phyloP scores from a whole-genome alignment of 2,797 vertebrate genomes.

The Brotula barbata region DNA sequence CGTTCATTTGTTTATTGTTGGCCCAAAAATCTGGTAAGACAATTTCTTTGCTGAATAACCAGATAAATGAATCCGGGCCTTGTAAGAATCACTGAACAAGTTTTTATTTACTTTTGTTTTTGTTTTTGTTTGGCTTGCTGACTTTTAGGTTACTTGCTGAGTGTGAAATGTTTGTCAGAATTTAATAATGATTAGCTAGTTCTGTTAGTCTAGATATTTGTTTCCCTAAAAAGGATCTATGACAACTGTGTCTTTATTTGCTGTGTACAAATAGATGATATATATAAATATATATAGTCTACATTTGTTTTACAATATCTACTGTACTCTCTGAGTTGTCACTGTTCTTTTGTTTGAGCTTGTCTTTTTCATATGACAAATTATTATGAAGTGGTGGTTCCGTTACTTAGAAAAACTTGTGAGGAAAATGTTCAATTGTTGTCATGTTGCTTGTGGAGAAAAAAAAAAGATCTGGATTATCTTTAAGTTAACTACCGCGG shows the following conservation, averaged over 20 bases:
- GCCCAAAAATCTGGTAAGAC: slow-evolving; percentile 76
- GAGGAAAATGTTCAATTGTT: slow-evolving; percentile 99
- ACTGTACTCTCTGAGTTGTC: slow-evolving; percentile 97
- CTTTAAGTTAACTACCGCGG: slow-evolving; percentile 95
- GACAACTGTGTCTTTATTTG: slow-evolving; percentile 98
- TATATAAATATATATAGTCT: slow-evolving; percentile 95
- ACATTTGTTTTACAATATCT: slow-evolving; percentile 99
- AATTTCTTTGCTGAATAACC: slow-evolving; percentile 69
- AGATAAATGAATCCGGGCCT: slow-evolving; percentile 75
- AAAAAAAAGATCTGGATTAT: slow-evolving; percentile 84
- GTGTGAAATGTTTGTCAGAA: slow-evolving; percentile 99
- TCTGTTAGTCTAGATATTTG: slow-evolving; percentile 99
- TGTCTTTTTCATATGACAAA: slow-evolving; percentile 99
- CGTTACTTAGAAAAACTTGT: slow-evolving; percentile 99
- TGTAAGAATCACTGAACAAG: slow-evolving; percentile 82
- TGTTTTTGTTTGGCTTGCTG: slow-evolving; percentile 82
- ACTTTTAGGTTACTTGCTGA: slow-evolving; percentile 93
- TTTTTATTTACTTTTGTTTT: slow-evolving; percentile 55
- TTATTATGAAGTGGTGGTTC: slow-evolving; percentile 97
- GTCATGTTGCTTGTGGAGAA: slow-evolving; percentile 99
- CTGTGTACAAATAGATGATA: slow-evolving; percentile 99
- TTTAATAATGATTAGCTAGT: slow-evolving; percentile 99
- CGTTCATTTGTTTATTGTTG: slow-evolving; percentile 80
- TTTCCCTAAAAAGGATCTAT: slow-evolving; percentile 99
- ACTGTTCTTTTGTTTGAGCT: slow-evolving; percentile 98